Conservation (phyloP, 2,888 invertebrate species). For the Pinctada fucata region DNA sequence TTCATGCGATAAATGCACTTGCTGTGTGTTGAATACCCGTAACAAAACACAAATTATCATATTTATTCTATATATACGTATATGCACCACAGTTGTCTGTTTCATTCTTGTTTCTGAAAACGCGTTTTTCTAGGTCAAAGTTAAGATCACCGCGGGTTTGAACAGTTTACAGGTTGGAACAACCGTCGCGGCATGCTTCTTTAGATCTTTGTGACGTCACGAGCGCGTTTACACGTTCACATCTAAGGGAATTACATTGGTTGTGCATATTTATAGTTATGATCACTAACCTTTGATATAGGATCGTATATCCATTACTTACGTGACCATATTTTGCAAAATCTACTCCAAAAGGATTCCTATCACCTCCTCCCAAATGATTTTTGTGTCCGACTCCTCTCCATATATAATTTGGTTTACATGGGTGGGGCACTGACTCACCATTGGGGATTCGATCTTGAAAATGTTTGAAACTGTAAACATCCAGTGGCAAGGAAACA, state of each 20-base stretch:
- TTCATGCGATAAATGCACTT: no score
- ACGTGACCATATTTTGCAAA: constrained; percentile 31
- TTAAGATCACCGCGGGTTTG: background rate
- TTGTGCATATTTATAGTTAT: background rate
- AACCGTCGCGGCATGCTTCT: no score
- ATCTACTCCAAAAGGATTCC: constrained; percentile 42
- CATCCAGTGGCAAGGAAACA: no score
- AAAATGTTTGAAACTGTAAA: background rate
- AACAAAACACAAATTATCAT: no score
- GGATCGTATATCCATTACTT: background rate
- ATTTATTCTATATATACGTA: no score
- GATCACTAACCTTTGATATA: background rate
- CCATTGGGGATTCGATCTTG: constrained; percentile 39
- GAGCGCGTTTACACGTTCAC: no score
- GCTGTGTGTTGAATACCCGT: no score
- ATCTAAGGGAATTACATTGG: no score
- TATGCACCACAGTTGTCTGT: no score
- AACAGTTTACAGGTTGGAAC: no score
- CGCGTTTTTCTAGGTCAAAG: background rate
- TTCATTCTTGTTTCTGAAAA: background rate
- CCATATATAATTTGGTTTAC: constrained; percentile 42
- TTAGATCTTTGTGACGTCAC: no score
- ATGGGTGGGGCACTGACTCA: constrained; percentile 41
- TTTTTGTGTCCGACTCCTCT: constrained; percentile 39
- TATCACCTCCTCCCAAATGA: constrained; percentile 32